Percentiles rank a stretch among this genome's conserved stretches.
These are phyloP conservation scores for Aselliscus stoliczkanus DNA, from an alignment of 2,797 vertebrate species.

Conservation along the genomic window DNA sequence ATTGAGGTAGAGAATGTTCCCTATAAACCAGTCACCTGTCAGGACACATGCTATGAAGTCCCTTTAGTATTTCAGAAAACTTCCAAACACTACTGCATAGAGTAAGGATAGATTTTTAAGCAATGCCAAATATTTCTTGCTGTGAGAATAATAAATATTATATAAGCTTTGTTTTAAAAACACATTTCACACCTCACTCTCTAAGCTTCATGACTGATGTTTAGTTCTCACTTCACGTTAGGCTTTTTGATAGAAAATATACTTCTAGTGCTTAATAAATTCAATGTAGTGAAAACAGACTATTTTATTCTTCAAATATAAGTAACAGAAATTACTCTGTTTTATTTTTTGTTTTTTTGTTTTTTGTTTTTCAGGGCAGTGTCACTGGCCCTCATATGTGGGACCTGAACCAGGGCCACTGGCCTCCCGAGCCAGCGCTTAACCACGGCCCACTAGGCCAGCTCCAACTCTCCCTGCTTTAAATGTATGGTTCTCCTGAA, in stretches of 20 bases:
- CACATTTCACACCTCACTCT: neutral
- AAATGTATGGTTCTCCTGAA: constrained; percentile 4
- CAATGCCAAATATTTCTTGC: neutral
- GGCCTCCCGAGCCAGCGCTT: no score
- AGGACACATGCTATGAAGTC: neutral
- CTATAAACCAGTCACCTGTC: neutral
- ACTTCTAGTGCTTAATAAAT: constrained; percentile 26
- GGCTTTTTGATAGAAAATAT: neutral
- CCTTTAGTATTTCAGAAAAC: neutral
- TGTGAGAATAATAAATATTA: neutral
- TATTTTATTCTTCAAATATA: neutral
- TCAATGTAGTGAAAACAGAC: neutral
- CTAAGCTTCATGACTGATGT: neutral
- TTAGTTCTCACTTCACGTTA: constrained; percentile 8
- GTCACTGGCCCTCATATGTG: no score
- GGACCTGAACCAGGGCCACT: no score
- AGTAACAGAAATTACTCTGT: neutral
- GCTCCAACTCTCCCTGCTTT: constrained; percentile 33
- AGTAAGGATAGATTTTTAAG: neutral
- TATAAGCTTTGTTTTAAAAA: constrained; percentile 14
- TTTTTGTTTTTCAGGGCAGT: no score
- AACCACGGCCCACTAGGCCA: no score
- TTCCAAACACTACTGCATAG: neutral
- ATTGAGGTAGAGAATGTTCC: neutral
- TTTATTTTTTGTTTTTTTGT: no score